Evolutionary conservation across 1,140 invertebrate species (phyloP).

Genomic region (Pantala flavescens): DNA sequence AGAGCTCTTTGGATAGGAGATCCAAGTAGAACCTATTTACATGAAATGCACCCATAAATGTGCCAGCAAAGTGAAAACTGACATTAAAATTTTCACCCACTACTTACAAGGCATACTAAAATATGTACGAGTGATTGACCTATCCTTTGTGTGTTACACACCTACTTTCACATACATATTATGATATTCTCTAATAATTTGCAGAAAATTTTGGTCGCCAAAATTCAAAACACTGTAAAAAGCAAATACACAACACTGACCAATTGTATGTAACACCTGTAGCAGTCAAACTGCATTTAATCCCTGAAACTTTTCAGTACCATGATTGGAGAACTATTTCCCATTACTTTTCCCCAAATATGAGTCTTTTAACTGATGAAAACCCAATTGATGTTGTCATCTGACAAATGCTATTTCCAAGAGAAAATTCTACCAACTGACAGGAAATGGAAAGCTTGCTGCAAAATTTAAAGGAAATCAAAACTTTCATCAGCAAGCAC

Average conservation of each 20-base stretch:
- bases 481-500: not conserved
- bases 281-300: not conserved
- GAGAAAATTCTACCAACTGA: not conserved
- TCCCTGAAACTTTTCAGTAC: not conserved
- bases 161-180: not conserved
- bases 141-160: not conserved
- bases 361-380: not conserved
- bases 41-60: not conserved
- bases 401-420: not conserved
- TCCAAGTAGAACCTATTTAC: not conserved
- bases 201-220: not conserved
- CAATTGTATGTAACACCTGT: not conserved
- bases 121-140: slow-evolving; percentile 6
- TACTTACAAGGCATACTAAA: not conserved
- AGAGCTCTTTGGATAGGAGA: not conserved
- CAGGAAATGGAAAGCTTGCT: not conserved
- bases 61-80: not conserved
- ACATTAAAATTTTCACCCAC: not conserved
- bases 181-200: not conserved
- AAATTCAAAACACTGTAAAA: not conserved
- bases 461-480: not conserved
- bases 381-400: not conserved
- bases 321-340: not conserved
- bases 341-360: too few relatives aligned
- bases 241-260: not conserved